These are phyloP conservation scores for Rousettus leschenaultii DNA, from an alignment of 2,113 vertebrate species.

Conservation along the genomic window DNA sequence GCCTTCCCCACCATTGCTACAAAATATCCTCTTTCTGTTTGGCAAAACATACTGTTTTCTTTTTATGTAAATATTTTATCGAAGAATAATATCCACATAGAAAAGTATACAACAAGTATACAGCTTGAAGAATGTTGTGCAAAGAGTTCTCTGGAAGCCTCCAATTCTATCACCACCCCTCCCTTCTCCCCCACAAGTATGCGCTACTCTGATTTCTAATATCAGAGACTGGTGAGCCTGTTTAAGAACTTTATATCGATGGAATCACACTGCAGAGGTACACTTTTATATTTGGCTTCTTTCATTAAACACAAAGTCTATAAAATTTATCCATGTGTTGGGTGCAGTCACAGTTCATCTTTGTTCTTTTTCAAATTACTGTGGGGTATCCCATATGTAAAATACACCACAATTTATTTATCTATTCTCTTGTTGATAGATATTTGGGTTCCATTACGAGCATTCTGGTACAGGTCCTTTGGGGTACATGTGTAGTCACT, in stretches of 20 bases:
- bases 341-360: not conserved
- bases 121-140: not conserved
- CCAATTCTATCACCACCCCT: not conserved
- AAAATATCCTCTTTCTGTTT: not conserved
- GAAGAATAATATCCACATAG: not conserved
- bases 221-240: not conserved
- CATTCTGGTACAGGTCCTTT: not conserved
- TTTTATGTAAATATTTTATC: not conserved
- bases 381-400: not conserved
- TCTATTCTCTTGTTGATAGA: not conserved
- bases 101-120: not conserved
- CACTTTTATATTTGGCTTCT: conserved; percentile 8
- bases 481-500: not conserved
- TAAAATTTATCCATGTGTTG: not conserved
- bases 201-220: not conserved
- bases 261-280: not conserved
- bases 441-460: not conserved
- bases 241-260: not conserved
- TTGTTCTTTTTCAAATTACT: not conserved
- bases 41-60: not conserved
- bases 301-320: not conserved
- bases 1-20: not conserved
- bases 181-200: not conserved
- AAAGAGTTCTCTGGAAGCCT: not conserved
- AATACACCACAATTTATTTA: not conserved